Percentiles rank a stretch among this genome's conserved stretches.
These are phyloP conservation scores for Melitaea cinxia DNA, from an alignment of 1,140 invertebrate genomes.

Conservation along the genomic window DNA sequence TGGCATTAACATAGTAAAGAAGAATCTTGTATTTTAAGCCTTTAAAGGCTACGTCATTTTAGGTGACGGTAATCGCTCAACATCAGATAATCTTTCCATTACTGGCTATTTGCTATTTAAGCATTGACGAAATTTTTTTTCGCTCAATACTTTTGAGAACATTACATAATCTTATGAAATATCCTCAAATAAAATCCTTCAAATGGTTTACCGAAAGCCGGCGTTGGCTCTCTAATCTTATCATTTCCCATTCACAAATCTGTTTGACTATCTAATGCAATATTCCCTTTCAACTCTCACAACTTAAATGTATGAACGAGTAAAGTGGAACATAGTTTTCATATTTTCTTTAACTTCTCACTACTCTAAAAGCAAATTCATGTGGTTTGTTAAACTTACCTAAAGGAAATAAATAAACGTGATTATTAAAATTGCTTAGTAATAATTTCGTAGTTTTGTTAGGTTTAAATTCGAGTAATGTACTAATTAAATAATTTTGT, in stretches of 20 bases:
- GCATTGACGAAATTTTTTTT: no score
- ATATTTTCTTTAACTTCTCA: slow-evolving; percentile 11
- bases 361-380: neutral
- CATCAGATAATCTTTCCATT: no score
- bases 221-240: slow-evolving; percentile 9
- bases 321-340: slow-evolving; percentile 2
- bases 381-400: neutral
- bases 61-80: no score
- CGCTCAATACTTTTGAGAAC: no score
- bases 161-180: neutral
- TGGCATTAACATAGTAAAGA: no score
- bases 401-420: neutral
- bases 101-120: no score
- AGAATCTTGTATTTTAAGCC: no score
- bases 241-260: slow-evolving; percentile 8
- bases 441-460: no score
- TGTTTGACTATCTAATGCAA: slow-evolving; percentile 21
- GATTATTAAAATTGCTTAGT: no score
- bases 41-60: no score
- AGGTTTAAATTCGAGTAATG: no score
- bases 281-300: slow-evolving; percentile 9
- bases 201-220: neutral
- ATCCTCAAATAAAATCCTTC: neutral
- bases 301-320: slow-evolving; percentile 6
- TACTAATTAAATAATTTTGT: no score